phyloP scores from a whole-genome alignment of 2,113 vertebrate species.

The Zapus hudsonius region DNA sequence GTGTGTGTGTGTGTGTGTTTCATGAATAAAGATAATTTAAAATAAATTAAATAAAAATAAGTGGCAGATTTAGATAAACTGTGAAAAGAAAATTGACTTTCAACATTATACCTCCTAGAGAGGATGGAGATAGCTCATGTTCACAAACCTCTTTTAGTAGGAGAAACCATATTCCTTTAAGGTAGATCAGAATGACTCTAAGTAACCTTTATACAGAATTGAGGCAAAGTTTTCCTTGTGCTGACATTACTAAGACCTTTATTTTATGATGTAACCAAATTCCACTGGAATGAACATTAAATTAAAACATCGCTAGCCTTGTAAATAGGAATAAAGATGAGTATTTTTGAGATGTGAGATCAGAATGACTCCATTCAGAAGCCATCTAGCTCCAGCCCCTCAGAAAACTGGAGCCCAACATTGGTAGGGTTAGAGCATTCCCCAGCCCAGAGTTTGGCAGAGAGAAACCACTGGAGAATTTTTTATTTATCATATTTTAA shows the following conservation, averaged over 20 bases:
- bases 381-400: background rate
- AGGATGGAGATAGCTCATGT: background rate
- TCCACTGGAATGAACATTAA: constrained; percentile 47
- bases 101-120: background rate
- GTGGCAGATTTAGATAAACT: background rate
- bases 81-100: background rate
- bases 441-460: background rate
- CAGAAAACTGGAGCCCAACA: background rate
- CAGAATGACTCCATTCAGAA: constrained; percentile 41
- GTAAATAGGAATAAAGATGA: constrained; percentile 14
- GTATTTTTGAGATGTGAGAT: constrained; percentile 10
- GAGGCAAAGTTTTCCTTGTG: background rate
- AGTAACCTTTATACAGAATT: constrained; percentile 28
- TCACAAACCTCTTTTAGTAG: background rate
- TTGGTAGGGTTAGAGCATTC: background rate
- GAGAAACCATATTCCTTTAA: constrained; percentile 3
- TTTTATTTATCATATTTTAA: background rate
- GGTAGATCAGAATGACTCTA: background rate
- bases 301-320: background rate
- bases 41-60: background rate
- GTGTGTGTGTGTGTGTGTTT: too few relatives aligned
- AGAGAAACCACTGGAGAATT: background rate
- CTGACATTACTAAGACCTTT: background rate
- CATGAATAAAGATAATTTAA: too few relatives aligned
- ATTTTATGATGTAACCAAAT: constrained; percentile 53